Evolutionary conservation across 2,113 vertebrate species (phyloP).

Genomic region (Charina bottae): DNA sequence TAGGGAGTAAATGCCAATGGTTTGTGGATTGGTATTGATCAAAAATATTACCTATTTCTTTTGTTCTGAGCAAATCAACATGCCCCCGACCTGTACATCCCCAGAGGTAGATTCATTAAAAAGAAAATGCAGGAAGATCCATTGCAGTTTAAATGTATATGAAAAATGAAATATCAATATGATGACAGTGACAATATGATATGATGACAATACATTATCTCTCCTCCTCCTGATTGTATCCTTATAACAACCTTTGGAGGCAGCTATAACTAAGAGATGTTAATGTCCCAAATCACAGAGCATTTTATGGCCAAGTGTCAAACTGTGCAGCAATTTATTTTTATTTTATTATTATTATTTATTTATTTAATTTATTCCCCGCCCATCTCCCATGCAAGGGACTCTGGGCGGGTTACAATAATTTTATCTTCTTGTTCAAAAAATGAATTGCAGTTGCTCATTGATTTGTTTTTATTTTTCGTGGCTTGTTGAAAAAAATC

Average conservation of each 20-base stretch:
- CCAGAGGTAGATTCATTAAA: not conserved
- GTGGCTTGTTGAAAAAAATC: not conserved
- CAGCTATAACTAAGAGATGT: not conserved
- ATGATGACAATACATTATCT: not conserved
- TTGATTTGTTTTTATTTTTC: not conserved
- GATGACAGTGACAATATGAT: too few relatives aligned
- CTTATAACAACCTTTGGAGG: not conserved
- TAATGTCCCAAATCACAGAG: not conserved
- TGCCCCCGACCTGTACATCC: not conserved
- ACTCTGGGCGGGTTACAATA: too few relatives aligned
- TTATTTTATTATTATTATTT: too few relatives aligned
- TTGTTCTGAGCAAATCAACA: not conserved
- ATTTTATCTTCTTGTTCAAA: not conserved
- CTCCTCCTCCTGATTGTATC: not conserved
- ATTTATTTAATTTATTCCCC: too few relatives aligned
- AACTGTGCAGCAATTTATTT: not conserved
- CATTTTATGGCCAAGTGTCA: not conserved
- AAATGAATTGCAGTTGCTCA: not conserved
- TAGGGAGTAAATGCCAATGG: not conserved
- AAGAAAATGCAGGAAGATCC: not conserved
- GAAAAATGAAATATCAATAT: not conserved
- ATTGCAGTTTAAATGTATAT: not conserved
- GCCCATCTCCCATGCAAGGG: too few relatives aligned
- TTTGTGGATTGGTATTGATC: not conserved
- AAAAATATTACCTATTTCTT: not conserved